Evolutionary conservation across 2,797 vertebrate species (phyloP).

Genomic region (Todus mexicanus): DNA sequence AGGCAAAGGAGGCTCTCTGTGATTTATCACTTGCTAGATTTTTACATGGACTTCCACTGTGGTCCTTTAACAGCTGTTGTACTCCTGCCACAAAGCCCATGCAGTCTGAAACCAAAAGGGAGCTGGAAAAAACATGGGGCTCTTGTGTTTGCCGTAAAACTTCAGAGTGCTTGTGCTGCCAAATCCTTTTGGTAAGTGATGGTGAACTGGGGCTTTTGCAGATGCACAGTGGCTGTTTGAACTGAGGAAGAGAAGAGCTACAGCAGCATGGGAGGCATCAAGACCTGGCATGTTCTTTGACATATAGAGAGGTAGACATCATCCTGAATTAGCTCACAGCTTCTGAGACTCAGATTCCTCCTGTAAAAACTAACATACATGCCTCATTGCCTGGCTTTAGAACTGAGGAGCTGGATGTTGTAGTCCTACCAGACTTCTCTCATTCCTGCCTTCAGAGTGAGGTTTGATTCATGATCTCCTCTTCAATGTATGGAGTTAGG

Average conservation of each 20-base stretch:
- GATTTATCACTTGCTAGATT: background rate
- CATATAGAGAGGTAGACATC: background rate
- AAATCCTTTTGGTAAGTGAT: background rate
- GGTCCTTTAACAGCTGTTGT: background rate
- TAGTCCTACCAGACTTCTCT: background rate
- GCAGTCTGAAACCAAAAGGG: background rate
- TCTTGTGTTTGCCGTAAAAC: background rate
- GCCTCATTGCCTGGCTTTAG: background rate
- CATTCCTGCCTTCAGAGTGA: background rate
- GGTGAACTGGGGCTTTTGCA: background rate
- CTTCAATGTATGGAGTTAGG: background rate
- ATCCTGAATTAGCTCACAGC: background rate
- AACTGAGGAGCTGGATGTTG: background rate
- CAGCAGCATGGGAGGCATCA: background rate
- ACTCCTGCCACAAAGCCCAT: background rate
- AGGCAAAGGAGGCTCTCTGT: background rate
- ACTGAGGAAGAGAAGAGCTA: background rate
- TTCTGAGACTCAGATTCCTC: background rate
- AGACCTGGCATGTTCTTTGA: background rate
- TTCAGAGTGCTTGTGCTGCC: background rate
- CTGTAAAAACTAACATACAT: background rate
- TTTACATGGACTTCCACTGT: background rate
- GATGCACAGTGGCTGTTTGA: background rate
- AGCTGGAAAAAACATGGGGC: background rate
- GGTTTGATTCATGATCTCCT: background rate